Percentiles rank a stretch among this genome's conserved stretches.
Evolutionary conservation across 2,888 invertebrate species (phyloP).

Genomic region (Ametastegia equiseti): DNA sequence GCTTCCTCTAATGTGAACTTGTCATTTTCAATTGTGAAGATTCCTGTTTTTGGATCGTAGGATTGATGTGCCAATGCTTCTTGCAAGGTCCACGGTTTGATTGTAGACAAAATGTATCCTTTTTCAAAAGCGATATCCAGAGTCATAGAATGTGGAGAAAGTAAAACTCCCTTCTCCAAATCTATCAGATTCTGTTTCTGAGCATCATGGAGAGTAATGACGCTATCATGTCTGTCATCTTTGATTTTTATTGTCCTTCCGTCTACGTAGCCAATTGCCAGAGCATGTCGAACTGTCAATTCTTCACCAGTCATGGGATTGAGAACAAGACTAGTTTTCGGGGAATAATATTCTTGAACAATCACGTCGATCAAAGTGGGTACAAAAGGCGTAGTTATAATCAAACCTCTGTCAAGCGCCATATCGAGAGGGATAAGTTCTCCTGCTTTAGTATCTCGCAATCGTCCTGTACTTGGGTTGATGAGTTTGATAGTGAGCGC

Average conservation of each 20-base stretch:
- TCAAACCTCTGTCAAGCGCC: conserved; percentile 83
- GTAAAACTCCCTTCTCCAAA: conserved; percentile 83
- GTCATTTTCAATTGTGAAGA: conserved; percentile 83
- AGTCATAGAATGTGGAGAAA: conserved; percentile 82
- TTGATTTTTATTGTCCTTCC: conserved; percentile 85
- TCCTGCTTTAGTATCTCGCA: conserved; percentile 85
- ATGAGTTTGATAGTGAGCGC: conserved; percentile 85
- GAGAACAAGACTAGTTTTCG: conserved; percentile 85
- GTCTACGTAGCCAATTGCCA: conserved; percentile 85
- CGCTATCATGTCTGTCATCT: conserved; percentile 83
- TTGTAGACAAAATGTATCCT: conserved; percentile 88
- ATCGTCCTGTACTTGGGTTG: conserved; percentile 83
- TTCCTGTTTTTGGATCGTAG: conserved; percentile 86
- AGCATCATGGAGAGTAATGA: conserved; percentile 84
- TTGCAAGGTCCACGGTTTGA: conserved; percentile 89
- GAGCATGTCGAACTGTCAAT: conserved; percentile 86
- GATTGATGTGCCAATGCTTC: conserved; percentile 89
- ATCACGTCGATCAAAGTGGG: conserved; percentile 87
- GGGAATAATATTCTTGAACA: conserved; percentile 86
- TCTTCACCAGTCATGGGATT: conserved; percentile 87
- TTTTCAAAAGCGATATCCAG: conserved; percentile 89
- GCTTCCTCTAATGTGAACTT: conserved; percentile 86
- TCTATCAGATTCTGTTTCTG: conserved; percentile 85
- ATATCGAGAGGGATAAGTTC: conserved; percentile 83
- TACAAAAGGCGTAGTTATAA: conserved; percentile 84